These are phyloP conservation scores for Chrysemys picta DNA, from an alignment of 2,113 vertebrate species.

Conservation along the genomic window DNA sequence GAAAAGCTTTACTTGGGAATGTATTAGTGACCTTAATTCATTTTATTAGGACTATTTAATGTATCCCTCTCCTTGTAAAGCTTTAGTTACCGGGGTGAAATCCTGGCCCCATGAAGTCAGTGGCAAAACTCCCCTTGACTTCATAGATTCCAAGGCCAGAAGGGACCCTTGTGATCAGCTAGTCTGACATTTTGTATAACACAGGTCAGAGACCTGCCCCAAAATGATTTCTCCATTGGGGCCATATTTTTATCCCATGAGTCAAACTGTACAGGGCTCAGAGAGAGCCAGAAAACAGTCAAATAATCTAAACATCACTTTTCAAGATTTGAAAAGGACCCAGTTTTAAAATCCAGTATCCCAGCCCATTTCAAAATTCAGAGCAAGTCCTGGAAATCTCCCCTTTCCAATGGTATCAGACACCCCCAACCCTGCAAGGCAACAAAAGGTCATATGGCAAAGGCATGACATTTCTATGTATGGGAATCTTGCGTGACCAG, in stretches of 20 bases:
- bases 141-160: background rate
- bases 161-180: background rate
- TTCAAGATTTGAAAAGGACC: background rate
- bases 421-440: background rate
- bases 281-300: background rate
- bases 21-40: fast-evolving
- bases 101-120: background rate
- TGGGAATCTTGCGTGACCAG: background rate
- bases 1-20: background rate
- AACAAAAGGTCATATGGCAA: background rate
- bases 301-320: background rate
- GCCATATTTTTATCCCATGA: background rate
- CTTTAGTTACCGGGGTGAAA: background rate
- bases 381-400: background rate
- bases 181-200: background rate
- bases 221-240: background rate
- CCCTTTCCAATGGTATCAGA: background rate
- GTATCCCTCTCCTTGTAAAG: background rate
- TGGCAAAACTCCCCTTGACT: background rate
- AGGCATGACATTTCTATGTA: background rate
- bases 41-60: fast-evolving
- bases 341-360: background rate
- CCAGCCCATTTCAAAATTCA: background rate
- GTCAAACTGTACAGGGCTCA: background rate
- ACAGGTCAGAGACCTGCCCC: background rate